Evolutionary conservation across 2,113 vertebrate species (phyloP), one percentile per base, ranked within the genome.

Genomic region (Malurus alboscapulatus): DNA sequence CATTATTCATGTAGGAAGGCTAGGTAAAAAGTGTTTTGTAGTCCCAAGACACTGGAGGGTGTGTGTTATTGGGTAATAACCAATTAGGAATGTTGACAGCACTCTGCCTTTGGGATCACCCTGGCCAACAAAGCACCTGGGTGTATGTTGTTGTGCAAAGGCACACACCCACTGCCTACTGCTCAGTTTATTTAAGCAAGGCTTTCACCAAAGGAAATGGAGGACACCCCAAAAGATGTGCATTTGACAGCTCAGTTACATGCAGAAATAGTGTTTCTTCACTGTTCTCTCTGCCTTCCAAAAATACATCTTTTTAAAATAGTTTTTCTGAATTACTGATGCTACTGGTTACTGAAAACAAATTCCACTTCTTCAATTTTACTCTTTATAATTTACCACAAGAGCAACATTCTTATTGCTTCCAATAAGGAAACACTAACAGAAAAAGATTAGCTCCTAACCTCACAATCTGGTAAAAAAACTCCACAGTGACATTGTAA

Each of bases 21-120:
- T 94, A 96, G 90, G 90, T 86, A 93, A 87, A 95, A 96, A 95
- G 66, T 89, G 69, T 96, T 93, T 95, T 93, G 84, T 68, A 90
- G 92, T 91, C 96, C 94, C 91, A 96, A 96, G 96, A 94, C 92
- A 92, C 95, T 96, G 32, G 61, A 58, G 54, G 96, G 95, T 86
- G 87, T 96, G 94, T 18, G 68, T 76, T 92, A 88, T 96, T 97
- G 95, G 88, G 94, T 91, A 96, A 97, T 87, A 75, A 90, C 59
- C 79, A 89, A 87, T 73, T 91, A 92, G 87, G 90, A 76, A 93
- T 20, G 72, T 91, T 96, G 94, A 96, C 94, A 96, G 95, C 34
- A 0, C 71, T 93, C 77, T 94, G 92, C 95, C 89, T 94, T 93
- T 57, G 91, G 94, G 88, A 78, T 91, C 81, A 74, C 57, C 45